A percentile compares a stretch with the other conserved stretches of the same genome.
Conservation (phyloP, 2,113 vertebrate genomes). For the Myiopsitta monachus region DNA sequence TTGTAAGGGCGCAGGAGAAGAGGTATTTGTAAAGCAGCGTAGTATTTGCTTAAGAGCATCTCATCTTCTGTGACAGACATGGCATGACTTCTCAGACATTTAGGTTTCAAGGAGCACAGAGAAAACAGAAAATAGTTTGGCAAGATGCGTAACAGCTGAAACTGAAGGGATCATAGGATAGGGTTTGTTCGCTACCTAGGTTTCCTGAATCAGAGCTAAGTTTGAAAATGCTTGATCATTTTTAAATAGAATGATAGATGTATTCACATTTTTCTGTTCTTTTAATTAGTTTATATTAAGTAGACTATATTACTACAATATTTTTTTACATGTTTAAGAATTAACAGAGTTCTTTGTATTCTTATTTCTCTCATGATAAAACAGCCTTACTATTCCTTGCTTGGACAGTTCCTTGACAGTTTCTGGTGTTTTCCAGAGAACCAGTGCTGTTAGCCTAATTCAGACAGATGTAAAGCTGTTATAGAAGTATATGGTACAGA, state of each 20-base stretch:
- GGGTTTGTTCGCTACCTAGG: not conserved
- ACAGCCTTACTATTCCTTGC: not conserved
- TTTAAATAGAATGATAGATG: not conserved
- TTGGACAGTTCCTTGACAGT: not conserved
- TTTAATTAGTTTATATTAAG: not conserved
- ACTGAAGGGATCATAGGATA: not conserved
- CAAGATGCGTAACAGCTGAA: not conserved
- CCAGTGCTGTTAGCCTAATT: not conserved
- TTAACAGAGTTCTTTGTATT: not conserved
- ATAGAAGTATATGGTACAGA: not conserved
- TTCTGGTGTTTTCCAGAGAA: not conserved
- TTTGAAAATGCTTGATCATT: not conserved
- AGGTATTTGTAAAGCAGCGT: not conserved
- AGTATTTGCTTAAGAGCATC: not conserved
- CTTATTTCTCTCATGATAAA: not conserved
- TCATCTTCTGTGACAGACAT: not conserved
- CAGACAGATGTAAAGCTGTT: not conserved
- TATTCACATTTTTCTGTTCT: not conserved
- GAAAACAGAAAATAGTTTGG: not conserved
- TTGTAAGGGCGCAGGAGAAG: not conserved
- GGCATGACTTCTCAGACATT: not conserved
- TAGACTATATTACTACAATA: not conserved
- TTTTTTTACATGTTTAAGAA: not conserved
- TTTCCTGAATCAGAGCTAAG: not conserved
- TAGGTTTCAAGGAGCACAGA: not conserved